A percentile compares a stretch with the other conserved stretches of the same genome.
Conservation (phyloP, 1,140 invertebrate species). For the Pseudobourletiella spinata region DNA sequence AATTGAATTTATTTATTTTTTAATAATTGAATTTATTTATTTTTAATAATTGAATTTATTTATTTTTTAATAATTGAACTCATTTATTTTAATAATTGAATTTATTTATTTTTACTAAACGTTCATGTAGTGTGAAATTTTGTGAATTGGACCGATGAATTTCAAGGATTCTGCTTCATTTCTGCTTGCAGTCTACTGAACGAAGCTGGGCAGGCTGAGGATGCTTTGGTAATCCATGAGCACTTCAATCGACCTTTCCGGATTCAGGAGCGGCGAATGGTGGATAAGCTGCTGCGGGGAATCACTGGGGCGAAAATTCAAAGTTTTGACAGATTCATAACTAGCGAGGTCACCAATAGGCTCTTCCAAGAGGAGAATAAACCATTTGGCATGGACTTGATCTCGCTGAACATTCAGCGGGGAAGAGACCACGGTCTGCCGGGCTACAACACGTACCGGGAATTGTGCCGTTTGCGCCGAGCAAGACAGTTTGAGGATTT, state of each 20-base stretch:
- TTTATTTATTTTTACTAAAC: too few species aligned
- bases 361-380: constrained; percentile 39
- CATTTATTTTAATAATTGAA: too few species aligned
- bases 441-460: constrained; percentile 40
- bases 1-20: too few species aligned
- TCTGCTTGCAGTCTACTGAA: constrained; percentile 12
- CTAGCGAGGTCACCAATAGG: constrained; percentile 38
- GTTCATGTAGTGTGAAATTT: too few species aligned
- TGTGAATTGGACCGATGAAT: too few species aligned
- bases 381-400: constrained; percentile 40
- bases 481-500: constrained; percentile 22
- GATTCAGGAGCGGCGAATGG: constrained; percentile 6
- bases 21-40: too few species aligned
- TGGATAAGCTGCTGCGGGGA: constrained; percentile 22
- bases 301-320: constrained; percentile 20
- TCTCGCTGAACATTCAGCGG: constrained; percentile 41
- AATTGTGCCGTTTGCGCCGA: constrained; percentile 22
- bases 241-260: constrained; percentile 16
- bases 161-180: not conserved
- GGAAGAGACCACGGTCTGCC: constrained; percentile 46
- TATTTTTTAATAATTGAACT: not conserved
- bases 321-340: constrained; percentile 24
- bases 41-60: too few species aligned
- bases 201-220: constrained; percentile 10
- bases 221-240: constrained; percentile 20